A percentile compares a stretch with the other conserved stretches of the same genome.
Evolutionary conservation across 2,888 invertebrate species (phyloP).

Genomic region (Cyaniris semiargus): DNA sequence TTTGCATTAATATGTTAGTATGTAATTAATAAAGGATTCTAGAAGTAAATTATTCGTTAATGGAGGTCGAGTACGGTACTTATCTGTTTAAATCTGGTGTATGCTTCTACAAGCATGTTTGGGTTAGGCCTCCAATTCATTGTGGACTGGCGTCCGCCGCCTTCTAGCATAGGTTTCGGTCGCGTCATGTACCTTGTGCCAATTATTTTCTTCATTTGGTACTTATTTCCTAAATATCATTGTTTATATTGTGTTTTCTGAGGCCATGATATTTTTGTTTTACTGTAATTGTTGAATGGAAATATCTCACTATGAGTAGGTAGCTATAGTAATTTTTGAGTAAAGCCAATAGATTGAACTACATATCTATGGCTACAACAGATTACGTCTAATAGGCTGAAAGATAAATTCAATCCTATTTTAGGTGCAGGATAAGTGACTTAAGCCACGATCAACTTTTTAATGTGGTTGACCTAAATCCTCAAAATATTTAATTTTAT

Average conservation of each 20-base stretch:
- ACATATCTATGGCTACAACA: no score
- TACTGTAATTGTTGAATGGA: not conserved
- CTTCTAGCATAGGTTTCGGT: constrained; percentile 32
- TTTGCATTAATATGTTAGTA: constrained; percentile 32
- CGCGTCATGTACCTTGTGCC: constrained; percentile 43
- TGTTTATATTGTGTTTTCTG: not conserved
- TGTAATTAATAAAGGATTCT: not conserved
- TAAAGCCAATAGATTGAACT: no score
- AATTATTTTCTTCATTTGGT: constrained; percentile 34
- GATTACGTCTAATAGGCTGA: no score
- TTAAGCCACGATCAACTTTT: no score
- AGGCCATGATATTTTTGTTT: not conserved
- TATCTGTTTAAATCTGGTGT: not conserved
- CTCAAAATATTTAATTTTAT: no score
- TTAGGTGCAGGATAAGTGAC: no score
- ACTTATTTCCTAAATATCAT: not conserved
- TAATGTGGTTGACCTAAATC: no score
- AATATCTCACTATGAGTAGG: not conserved
- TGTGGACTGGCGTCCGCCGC: constrained; percentile 33
- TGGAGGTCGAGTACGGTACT: not conserved
- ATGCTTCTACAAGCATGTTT: not conserved
- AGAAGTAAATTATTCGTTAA: not conserved
- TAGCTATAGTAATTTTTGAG: no score
- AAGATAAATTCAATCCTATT: no score
- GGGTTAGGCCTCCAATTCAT: constrained; percentile 41